phyloP scores from a whole-genome alignment of 2,888 invertebrate species.

The Cephus pygmeus region DNA sequence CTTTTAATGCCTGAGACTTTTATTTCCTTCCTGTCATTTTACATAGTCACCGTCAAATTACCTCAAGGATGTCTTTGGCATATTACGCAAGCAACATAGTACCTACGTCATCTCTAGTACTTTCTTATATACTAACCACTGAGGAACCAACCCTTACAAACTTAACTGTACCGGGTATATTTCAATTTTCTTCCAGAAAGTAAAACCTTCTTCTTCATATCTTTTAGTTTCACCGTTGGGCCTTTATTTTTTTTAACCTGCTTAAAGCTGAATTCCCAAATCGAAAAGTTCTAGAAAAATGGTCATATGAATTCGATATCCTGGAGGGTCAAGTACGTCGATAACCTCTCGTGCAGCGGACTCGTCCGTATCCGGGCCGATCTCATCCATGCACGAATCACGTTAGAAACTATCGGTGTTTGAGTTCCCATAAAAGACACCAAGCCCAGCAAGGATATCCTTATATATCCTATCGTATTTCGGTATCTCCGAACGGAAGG shows the following conservation, averaged over 20 bases:
- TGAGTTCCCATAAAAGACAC: conserved; percentile 53
- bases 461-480: conserved; percentile 13
- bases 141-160: background rate
- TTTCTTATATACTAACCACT: background rate
- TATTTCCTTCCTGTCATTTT: background rate
- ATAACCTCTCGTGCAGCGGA: background rate
- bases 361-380: background rate
- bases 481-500: conserved; percentile 35
- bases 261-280: background rate
- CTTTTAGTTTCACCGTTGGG: conserved; percentile 37
- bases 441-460: conserved; percentile 22
- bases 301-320: background rate
- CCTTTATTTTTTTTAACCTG: background rate
- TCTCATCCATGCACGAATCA: conserved; percentile 5
- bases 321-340: background rate
- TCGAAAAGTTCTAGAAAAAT: background rate
- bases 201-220: conserved; percentile 16
- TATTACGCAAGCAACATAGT: background rate
- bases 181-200: background rate
- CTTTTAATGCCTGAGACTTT: background rate
- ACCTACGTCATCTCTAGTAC: background rate
- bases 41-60: background rate
- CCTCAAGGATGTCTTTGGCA: background rate
- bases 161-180: background rate
- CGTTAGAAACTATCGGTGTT: conserved; percentile 32